Base-by-base conservation (phyloP, 2,797 vertebrate genomes). In the Arctocebus calabarensis region DNA sequence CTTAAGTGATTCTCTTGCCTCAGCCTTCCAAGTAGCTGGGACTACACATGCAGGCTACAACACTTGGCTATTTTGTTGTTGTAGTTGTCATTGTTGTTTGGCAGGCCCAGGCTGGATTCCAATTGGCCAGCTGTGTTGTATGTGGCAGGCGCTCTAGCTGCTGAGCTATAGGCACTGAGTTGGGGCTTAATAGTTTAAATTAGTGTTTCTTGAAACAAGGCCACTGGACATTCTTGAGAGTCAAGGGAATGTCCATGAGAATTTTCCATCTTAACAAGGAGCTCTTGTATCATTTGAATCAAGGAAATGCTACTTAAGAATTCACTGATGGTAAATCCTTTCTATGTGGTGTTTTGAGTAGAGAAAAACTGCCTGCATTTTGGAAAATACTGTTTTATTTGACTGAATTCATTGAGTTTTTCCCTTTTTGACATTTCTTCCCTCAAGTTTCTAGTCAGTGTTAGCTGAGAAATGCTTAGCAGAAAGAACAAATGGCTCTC, bases 341-440 rank as follows among this genome's bases (percentile, higher is more conserved):
- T 68, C 3, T 17, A 25, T 22, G 8, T 86, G 61, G 27, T 90
- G 55, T 82, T 88, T 64, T 78, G 59, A 78, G 27, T 45, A 88
- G 61, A 90, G 62, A 94, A 70, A 57, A 43, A 13, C 6, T 5
- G 45, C 48, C 81, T 59, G 2, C 52, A 68, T 85, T 62, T 57
- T 92, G 57, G 11, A 29, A 89, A 93, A 59, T 17, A 8, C 79
- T 73, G 20, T 94, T 78, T 88, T 84, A 29, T 75, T 96, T 84
- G 40, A 8, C 43, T 45, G 29, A 84, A 55, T 61, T 29, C 13
- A 43, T 55, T 94, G 77, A 52, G 20, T 74, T 91, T 81, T 88
- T 40, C 23, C 34, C 20, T 45, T 52, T n/a, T n/a, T 78, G 71
- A 81, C 25, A 43, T 43, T 61, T 81, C 37, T 17, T 7, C 74